Evolutionary conservation across 92 coral and sea anemone species (phyloP), one percentile per base, ranked within the genome.

Genomic region (Palythoa grandis): DNA sequence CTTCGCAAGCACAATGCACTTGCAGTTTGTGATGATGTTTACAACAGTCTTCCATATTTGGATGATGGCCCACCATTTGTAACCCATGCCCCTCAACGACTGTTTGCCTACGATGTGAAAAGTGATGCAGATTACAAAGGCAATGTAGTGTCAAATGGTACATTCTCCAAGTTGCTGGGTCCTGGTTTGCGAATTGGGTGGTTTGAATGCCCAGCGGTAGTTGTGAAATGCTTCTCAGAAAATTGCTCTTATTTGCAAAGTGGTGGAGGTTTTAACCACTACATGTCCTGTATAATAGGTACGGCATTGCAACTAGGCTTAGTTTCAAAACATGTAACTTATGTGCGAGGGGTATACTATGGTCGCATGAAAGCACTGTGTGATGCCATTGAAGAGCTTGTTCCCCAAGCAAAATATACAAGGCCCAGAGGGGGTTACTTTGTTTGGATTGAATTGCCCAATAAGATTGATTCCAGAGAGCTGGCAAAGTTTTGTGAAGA

Each of bases 171-270:
- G 89, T 73, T 93, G 19, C 82, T 97, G 65, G 95, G 91, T 11
- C 99, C 99, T 17, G 99, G 99, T 16, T 79, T 96, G 74, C 86
- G 99, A 52, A 86, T 96, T 56, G 99, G 99, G 5, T 96, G 99
- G 99, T 73, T 96, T 23, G 99, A 96, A 72, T 92, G 79, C n/a
- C 99, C 99, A 24, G 87, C 86, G 15, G 72, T 29, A 83, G 85
- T 92, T 14, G 38, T 83, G 11, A 84, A 75, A 52, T 88, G 86
- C 72, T 85, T 92, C 22, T 4, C 12, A 2, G 60, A 80, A 65
- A 79, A 80, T 11, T 80, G 92, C 58, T 83, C 88, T 50, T 86
- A 87, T 71, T 68, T 72, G 14, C 63, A 35, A 4, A 95, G 98
- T 89, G 98, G 98, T 14, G 98, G 98, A 4, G 91, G 96, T 2